A percentile compares a stretch with the other conserved stretches of the same genome.
These are phyloP conservation scores for Enteromius mattozi DNA, from an alignment of 2,797 vertebrate genomes.

Conservation along the genomic window DNA sequence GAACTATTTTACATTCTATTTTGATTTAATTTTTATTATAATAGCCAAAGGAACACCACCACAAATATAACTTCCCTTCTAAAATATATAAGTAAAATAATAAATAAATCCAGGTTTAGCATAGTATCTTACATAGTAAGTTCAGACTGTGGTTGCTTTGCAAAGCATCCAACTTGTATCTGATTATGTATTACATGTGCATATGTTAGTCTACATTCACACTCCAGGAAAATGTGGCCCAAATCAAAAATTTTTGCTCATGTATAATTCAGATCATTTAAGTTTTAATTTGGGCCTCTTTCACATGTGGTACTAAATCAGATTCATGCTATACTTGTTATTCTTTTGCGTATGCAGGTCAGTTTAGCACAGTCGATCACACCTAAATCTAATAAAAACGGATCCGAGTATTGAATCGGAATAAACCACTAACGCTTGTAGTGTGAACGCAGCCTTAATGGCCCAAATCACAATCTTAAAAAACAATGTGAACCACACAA, in stretches of 20 bases:
- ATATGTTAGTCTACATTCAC: not conserved
- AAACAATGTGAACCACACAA: not conserved
- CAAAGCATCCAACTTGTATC: not conserved
- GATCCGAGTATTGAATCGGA: too few relatives aligned
- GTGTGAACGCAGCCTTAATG: not conserved
- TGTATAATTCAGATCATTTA: too few relatives aligned
- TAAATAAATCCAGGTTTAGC: not conserved
- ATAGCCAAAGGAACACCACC: not conserved
- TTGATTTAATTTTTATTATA: not conserved
- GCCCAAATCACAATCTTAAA: not conserved
- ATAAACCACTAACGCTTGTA: not conserved
- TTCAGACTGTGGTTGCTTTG: not conserved
- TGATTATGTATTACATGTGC: not conserved
- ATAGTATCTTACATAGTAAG: too few relatives aligned
- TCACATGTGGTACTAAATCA: not conserved
- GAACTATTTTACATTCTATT: too few relatives aligned
- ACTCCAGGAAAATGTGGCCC: too few relatives aligned
- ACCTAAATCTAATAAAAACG: not conserved
- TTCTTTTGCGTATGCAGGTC: too few relatives aligned
- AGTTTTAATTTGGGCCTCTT: not conserved
- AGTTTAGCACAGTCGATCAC: not conserved
- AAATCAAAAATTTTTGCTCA: too few relatives aligned
- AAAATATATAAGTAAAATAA: not conserved
- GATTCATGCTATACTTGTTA: not conserved
- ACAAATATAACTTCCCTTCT: not conserved